Conservation (phyloP, 35 echinoderm and acorn worm species). For the Diadema setosum region DNA sequence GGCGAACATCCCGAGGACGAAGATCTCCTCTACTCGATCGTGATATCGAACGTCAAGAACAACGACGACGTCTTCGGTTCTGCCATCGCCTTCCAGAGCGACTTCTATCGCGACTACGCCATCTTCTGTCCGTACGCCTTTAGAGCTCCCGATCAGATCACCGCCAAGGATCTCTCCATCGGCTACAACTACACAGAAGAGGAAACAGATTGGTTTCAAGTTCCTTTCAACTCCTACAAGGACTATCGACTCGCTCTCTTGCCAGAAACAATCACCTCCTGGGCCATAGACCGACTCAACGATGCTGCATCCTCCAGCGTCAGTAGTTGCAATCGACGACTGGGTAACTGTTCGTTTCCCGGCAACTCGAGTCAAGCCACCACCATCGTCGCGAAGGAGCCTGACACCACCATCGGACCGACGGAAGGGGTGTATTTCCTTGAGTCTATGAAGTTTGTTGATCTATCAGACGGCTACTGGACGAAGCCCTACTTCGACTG, state of each 20-base stretch:
- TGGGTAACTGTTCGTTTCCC: background rate
- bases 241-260: slow-evolving; percentile 11
- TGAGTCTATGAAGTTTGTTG: background rate
- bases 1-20: slow-evolving; percentile 57
- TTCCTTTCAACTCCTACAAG: slow-evolving; percentile 44
- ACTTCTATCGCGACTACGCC: slow-evolving; percentile 65
- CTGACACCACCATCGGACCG: background rate
- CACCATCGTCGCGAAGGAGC: background rate
- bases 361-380: background rate
- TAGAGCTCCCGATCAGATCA: slow-evolving; percentile 26
- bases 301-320: background rate
- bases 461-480: slow-evolving; percentile 75
- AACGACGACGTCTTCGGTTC: slow-evolving; percentile 68
- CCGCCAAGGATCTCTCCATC: slow-evolving; percentile 75
- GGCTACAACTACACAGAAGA: slow-evolving; percentile 65
- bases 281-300: too few relatives aligned
- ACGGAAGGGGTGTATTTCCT: background rate
- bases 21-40: slow-evolving; percentile 66
- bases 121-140: slow-evolving; percentile 86
- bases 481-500: slow-evolving; percentile 93
- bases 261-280: too few relatives aligned
- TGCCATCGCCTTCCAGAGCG: slow-evolving; percentile 66
- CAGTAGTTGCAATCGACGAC: background rate
- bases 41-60: slow-evolving; percentile 69
- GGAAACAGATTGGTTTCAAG: slow-evolving; percentile 80